phyloP scores from a whole-genome alignment of 2,113 vertebrate species.

The Etheostoma spectabile region DNA sequence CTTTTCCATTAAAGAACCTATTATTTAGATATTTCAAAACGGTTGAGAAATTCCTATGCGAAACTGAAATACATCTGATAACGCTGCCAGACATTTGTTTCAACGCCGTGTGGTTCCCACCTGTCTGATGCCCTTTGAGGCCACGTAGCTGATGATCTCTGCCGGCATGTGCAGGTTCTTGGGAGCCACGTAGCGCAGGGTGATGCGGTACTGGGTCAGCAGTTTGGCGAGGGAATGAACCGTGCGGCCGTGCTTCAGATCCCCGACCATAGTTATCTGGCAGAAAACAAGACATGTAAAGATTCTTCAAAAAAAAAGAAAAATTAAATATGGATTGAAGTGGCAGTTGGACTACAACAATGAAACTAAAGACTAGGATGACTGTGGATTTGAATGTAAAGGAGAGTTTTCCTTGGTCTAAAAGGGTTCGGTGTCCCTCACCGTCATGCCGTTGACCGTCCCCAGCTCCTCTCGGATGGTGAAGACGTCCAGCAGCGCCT shows the following conservation, averaged over 20 bases:
- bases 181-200: conserved; percentile 93
- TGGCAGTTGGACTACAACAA: not conserved
- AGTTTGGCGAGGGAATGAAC: conserved; percentile 96
- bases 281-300: not conserved
- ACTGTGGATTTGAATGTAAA: not conserved
- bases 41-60: not conserved
- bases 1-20: too few species aligned
- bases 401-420: too few species aligned
- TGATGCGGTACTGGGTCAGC: conserved; percentile 95
- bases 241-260: conserved; percentile 96
- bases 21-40: not conserved
- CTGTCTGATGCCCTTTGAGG: conserved; percentile 95
- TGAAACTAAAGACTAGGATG: not conserved
- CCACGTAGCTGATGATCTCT: conserved; percentile 90
- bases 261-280: conserved; percentile 98
- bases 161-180: conserved; percentile 91
- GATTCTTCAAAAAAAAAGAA: not conserved
- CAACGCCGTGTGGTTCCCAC: conserved; percentile 71
- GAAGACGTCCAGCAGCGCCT: conserved; percentile 96
- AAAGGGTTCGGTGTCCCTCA: conserved; percentile 66
- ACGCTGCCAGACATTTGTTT: not conserved
- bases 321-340: not conserved
- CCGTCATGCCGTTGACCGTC: conserved; percentile 99
- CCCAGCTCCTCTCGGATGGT: conserved; percentile 98
- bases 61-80: not conserved